Base-by-base conservation (phyloP, 2,888 invertebrate genomes). In the Holacanthella duospinosa region DNA sequence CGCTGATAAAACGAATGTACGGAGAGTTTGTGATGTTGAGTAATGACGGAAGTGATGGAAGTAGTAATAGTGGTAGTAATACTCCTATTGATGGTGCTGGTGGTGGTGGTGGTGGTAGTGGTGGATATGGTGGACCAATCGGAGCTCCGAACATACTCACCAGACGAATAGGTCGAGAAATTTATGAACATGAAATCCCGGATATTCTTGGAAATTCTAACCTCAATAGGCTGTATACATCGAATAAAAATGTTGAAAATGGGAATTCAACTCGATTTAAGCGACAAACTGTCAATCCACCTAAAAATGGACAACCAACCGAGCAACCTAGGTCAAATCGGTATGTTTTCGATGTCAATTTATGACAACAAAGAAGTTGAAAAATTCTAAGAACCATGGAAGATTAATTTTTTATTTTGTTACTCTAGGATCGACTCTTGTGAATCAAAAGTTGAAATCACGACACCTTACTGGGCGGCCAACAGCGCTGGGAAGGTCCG, bases 401-500 rank as follows among this genome's bases (percentile, higher is more conserved):
- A n/a, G n/a, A n/a, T n/a, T n/a, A n/a, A n/a, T n/a, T n/a, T n/a
- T n/a, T n/a, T n/a, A n/a, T n/a, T n/a, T n/a, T n/a, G n/a, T n/a
- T n/a, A n/a, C n/a, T n/a, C n/a, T 78, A 88, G 88, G 76, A 80
- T 91, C 66, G 93, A 93, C 77, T 87, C 90, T 0, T 93, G 93
- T 75, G 91, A 93, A 76, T 92, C 92, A 64, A 90, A 91, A 77
- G 85, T 90, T 55, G 93, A 93, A 78, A 91, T 93, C 74, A 87
- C 91, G 65, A 93, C 93, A 2, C 93, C 93, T 0, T 93, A 92
- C 76, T 93, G 93, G 93, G 93, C 93, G 4, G 86, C 90, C 24
- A 93, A 93, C 78, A 92, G 92, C 1, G 91, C 90, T 24, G 89
- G 91, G 60, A 92, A 93, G 79, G 84, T 92, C 63, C 82, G 93